These are phyloP conservation scores for Leptopilina drosophilae DNA, from an alignment of 2,888 invertebrate genomes.

Conservation along the genomic window DNA sequence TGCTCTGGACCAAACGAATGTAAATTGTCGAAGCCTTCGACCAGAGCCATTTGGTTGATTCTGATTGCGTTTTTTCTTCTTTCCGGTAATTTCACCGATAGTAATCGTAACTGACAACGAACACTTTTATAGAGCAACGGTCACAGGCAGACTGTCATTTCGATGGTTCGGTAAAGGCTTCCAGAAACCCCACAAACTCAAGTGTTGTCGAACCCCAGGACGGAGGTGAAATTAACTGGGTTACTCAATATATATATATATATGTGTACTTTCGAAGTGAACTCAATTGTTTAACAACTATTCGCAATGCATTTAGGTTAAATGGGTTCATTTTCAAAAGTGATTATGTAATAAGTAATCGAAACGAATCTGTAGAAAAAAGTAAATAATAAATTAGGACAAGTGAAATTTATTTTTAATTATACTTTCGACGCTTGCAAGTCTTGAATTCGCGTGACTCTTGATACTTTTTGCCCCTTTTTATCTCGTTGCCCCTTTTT, in stretches of 20 bases:
- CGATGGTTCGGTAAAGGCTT: conserved; percentile 67
- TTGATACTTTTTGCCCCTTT: too few species aligned
- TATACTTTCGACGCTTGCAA: too few species aligned
- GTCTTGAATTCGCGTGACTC: too few species aligned
- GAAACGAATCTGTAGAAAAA: too few species aligned
- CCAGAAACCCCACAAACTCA: conserved; percentile 68
- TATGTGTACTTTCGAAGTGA: neutral
- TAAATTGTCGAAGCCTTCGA: conserved; percentile 56
- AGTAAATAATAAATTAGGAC: too few species aligned
- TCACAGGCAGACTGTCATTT: conserved; percentile 66
- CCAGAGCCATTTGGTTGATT: conserved; percentile 56
- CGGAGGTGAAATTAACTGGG: conserved; percentile 60
- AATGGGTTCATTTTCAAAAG: too few species aligned
- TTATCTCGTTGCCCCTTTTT: too few species aligned
- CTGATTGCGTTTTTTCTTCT: conserved; percentile 30
- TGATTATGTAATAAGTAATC: too few species aligned
- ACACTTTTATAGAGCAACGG: conserved; percentile 59
- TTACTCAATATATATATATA: conserved; percentile 53
- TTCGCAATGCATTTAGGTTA: too few species aligned
- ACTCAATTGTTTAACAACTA: neutral
- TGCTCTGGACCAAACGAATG: conserved; percentile 48
- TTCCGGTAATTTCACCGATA: conserved; percentile 36
- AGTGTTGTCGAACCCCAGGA: conserved; percentile 71
- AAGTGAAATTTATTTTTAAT: too few species aligned
- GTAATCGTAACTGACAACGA: conserved; percentile 40